Evolutionary conservation across 1,140 invertebrate genomes (phyloP).

Genomic region (Hylaeus anthracinus): DNA sequence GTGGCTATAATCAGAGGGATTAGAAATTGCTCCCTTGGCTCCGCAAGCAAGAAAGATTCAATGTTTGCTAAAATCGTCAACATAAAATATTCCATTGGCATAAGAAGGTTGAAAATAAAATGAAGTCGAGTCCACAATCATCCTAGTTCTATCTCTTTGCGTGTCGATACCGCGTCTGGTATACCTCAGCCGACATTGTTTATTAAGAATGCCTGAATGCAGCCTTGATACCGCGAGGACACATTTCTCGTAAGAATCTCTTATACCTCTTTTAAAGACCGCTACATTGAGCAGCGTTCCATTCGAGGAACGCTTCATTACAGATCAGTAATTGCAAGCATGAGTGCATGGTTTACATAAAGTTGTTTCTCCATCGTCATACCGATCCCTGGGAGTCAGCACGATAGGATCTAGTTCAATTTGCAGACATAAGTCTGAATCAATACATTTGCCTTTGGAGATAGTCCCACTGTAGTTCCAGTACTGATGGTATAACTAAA

Average conservation of each 20-base stretch:
- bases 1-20: too few species aligned
- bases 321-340: neutral
- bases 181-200: neutral
- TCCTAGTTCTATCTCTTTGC: neutral
- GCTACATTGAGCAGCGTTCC: neutral
- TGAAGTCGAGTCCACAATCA: neutral
- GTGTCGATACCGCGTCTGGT: too few species aligned
- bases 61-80: too few species aligned
- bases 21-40: too few species aligned
- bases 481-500: too few species aligned
- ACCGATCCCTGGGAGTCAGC: neutral
- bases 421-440: neutral
- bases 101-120: neutral
- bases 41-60: too few species aligned
- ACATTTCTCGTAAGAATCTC: neutral
- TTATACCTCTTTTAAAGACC: neutral
- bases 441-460: neutral
- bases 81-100: neutral
- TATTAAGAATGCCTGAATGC: neutral
- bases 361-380: neutral
- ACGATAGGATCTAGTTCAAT: constrained; percentile 13
- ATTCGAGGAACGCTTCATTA: constrained; percentile 7
- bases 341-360: neutral
- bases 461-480: too few species aligned
- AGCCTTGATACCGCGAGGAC: neutral